Base-by-base conservation (phyloP, 2,888 invertebrate genomes). In the Ennomos quercinarius region DNA sequence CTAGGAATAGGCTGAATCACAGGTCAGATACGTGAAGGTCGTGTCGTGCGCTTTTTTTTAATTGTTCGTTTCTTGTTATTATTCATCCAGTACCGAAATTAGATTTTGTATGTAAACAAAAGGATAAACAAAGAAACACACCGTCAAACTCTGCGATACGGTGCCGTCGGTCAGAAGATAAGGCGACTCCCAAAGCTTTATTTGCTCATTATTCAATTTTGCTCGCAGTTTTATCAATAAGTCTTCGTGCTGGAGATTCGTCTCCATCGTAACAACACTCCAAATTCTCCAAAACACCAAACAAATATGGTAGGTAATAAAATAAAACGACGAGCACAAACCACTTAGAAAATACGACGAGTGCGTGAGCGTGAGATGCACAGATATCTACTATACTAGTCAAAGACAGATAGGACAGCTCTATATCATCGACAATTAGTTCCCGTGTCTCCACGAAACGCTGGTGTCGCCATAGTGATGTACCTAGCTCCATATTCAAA, bases 111-210 rank as follows among this genome's bases (percentile, higher is more conserved):
- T 61, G 53, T 65, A 68, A 68, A 68, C 70, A 68, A 17, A 17
- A n/a, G n/a, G n/a, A n/a, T n/a, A n/a, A n/a, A n/a, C 2, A 17
- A 54, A 66, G 69, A 42, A 45, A 42, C 73, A 63, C 66, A 89
- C 92, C 94, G 94, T 88, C 81, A 89, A 74, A 89, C 81, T 82
- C 85, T 86, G 89, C 12, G 94, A 88, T 35, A 80, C 60, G 46
- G 65, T 75, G 43, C 72, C 71, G 44, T 81, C 85, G 5, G 76
- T 57, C 3, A 82, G 79, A 48, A 94, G 94, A 78, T 95, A 97
- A 0, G 97, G 97, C 11, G 94, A 89, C 69, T 95, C 91, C 97
- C 97, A 97, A 59, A 97, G 83, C 78, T 96, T 96, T 6, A 97
- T 91, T 66, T 94, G 93, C 57, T 95, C 94, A 55, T 91, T 86